phyloP scores from a whole-genome alignment of 2,888 invertebrate genomes.

The Philaethria dido region DNA sequence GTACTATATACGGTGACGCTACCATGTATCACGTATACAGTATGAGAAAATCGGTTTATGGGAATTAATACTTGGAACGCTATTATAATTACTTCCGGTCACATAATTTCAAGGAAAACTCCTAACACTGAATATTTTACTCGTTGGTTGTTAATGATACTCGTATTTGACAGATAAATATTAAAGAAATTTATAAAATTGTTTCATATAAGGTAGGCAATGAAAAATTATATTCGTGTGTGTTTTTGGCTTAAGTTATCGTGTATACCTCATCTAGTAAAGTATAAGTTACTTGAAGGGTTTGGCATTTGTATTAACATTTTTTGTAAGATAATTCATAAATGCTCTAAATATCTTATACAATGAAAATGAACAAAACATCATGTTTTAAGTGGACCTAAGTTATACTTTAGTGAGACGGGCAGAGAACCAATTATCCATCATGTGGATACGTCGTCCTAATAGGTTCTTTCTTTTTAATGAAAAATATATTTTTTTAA shows the following conservation, averaged over 20 bases:
- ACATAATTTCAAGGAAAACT: conserved; percentile 60
- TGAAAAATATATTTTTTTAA: too few species aligned
- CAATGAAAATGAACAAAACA: neutral
- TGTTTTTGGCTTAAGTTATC: too few species aligned
- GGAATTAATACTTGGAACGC: conserved; percentile 66
- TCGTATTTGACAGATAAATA: neutral
- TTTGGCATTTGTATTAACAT: neutral
- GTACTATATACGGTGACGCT: conserved; percentile 52
- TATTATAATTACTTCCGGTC: conserved; percentile 74
- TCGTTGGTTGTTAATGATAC: neutral
- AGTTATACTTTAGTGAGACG: too few species aligned
- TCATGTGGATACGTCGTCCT: too few species aligned
- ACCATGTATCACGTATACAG: conserved; percentile 60
- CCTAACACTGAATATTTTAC: conserved; percentile 33
- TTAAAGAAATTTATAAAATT: neutral
- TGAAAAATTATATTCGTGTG: neutral
- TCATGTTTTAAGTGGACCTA: neutral
- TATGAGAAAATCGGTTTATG: conserved; percentile 71
- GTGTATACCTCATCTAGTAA: neutral
- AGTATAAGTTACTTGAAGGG: neutral
- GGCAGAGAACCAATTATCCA: too few species aligned
- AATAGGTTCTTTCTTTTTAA: too few species aligned
- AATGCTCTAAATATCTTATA: neutral
- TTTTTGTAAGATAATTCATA: neutral
- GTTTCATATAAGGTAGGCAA: neutral